A percentile compares a stretch with the other conserved stretches of the same genome.
Evolutionary conservation across 2,113 vertebrate species (phyloP).

Genomic region (Taurulus bubalis): DNA sequence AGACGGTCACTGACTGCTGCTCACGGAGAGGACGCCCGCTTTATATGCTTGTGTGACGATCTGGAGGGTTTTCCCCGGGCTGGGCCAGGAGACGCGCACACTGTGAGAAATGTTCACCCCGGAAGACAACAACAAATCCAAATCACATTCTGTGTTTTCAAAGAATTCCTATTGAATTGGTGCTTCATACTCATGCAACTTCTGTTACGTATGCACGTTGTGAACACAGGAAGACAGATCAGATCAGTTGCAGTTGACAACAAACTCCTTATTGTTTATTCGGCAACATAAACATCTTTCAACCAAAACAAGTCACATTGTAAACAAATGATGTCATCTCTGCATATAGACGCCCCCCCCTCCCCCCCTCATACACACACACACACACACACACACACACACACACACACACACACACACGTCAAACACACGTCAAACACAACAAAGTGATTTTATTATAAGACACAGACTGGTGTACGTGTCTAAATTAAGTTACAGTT

Average conservation of each 20-base stretch:
- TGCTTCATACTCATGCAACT: neutral
- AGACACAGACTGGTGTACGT: neutral
- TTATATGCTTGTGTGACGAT: rapidly evolving
- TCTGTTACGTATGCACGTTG: neutral
- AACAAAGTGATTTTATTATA: neutral
- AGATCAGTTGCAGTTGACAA: neutral
- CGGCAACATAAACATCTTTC: neutral
- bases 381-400: too few relatives aligned
- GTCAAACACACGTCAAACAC: neutral
- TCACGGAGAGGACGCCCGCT: too few relatives aligned
- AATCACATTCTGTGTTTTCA: neutral
- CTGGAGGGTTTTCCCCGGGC: conserved; percentile 52
- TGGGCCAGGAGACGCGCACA: rapidly evolving
- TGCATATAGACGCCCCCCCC: neutral
- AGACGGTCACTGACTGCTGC: neutral
- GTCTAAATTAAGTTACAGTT: neutral
- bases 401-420: too few relatives aligned
- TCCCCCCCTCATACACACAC: too few relatives aligned
- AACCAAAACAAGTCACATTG: neutral
- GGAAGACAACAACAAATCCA: neutral
- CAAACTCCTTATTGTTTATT: too few relatives aligned
- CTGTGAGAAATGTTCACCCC: conserved; percentile 39
- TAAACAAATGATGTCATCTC: neutral
- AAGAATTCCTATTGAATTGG: neutral
- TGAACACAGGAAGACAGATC: neutral